These are phyloP conservation scores for Watsonalla cultraria DNA, from an alignment of 2,888 invertebrate species.

Conservation along the genomic window DNA sequence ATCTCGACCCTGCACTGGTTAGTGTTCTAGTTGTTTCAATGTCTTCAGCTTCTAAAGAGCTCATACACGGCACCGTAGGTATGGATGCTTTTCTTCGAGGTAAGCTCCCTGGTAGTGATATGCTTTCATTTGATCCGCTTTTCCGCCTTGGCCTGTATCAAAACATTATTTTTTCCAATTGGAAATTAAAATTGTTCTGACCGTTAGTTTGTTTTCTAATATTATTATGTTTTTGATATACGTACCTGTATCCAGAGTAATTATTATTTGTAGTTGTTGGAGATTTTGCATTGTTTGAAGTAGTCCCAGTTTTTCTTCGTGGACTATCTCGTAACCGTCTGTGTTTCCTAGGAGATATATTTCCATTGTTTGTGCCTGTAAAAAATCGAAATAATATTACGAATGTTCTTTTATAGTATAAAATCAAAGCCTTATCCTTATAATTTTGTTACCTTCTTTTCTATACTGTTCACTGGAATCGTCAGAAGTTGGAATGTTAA, in stretches of 20 bases:
- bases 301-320: conserved; percentile 80
- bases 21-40: conserved; percentile 68
- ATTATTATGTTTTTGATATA: background rate
- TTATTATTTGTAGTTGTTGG: conserved; percentile 67
- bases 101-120: conserved; percentile 81
- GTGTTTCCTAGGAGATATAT: conserved; percentile 78
- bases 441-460: conserved; percentile 55
- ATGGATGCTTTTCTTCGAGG: conserved; percentile 80
- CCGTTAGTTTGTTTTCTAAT: no score
- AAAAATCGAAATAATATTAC: conserved; percentile 4
- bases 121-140: conserved; percentile 79
- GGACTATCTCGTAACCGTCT: conserved; percentile 82
- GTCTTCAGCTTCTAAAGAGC: conserved; percentile 74
- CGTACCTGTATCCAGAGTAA: conserved; percentile 63
- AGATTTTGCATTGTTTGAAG: conserved; percentile 74
- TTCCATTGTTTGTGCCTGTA: conserved; percentile 63
- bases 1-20: conserved; percentile 67
- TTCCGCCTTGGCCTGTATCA: conserved; percentile 59
- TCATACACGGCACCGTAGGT: conserved; percentile 66
- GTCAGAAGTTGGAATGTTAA: conserved; percentile 80
- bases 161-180: background rate
- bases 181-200: background rate
- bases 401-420: background rate
- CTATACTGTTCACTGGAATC: conserved; percentile 79
- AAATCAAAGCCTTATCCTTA: background rate